A percentile compares a stretch with the other conserved stretches of the same genome.
These are phyloP conservation scores for Watsonalla cultraria DNA, from an alignment of 2,888 invertebrate genomes.

Conservation along the genomic window DNA sequence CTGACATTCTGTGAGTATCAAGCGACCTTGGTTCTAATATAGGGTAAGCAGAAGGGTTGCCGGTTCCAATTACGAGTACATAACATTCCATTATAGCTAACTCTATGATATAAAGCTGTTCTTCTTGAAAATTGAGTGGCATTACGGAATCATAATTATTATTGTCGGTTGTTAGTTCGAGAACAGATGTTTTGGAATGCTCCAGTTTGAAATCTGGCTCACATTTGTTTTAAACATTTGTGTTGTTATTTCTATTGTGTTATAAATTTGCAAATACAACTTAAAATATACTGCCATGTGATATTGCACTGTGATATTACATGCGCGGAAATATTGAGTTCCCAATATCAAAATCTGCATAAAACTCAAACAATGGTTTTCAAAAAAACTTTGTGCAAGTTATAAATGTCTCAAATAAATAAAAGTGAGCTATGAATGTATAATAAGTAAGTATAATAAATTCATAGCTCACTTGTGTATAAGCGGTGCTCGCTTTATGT, in stretches of 20 bases:
- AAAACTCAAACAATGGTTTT: too few relatives aligned
- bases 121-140: conserved; percentile 41
- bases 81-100: conserved; percentile 36
- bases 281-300: too few relatives aligned
- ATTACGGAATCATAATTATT: conserved; percentile 37
- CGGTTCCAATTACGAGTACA: conserved; percentile 45
- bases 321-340: too few relatives aligned
- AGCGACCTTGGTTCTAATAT: conserved; percentile 63
- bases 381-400: too few relatives aligned
- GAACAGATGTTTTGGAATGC: conserved; percentile 1
- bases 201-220: background rate
- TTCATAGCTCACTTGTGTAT: conserved; percentile 6
- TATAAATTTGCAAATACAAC: too few relatives aligned
- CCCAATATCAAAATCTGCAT: too few relatives aligned
- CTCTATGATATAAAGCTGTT: conserved; percentile 31
- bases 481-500: conserved; percentile 11
- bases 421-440: too few relatives aligned
- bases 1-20: conserved; percentile 68
- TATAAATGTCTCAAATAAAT: too few relatives aligned
- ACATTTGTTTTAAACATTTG: background rate
- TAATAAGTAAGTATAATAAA: conserved; percentile 7
- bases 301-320: too few relatives aligned
- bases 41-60: conserved; percentile 53
- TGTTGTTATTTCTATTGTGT: background rate
- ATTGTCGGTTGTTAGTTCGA: conserved; percentile 11